Evolutionary conservation across 1,140 invertebrate species (phyloP).

Genomic region (Dryas iulia): DNA sequence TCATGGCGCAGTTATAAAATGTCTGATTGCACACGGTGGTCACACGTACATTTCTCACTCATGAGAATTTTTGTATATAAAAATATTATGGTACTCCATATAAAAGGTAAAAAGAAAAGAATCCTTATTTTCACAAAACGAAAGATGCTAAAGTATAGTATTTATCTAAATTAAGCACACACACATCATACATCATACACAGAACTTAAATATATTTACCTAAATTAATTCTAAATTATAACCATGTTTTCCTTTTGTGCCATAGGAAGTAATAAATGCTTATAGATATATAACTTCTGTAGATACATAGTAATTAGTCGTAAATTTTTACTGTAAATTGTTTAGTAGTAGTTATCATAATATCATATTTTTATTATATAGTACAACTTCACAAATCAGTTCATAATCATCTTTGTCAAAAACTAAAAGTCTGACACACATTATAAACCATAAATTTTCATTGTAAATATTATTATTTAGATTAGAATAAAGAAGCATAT

Average conservation of each 20-base stretch:
- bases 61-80: too few relatives aligned
- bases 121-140: too few relatives aligned
- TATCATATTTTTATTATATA: not conserved
- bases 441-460: not conserved
- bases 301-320: conserved; percentile 10
- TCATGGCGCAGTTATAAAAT: too few relatives aligned
- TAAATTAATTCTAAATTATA: not conserved
- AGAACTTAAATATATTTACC: not conserved
- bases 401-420: too few relatives aligned
- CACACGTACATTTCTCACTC: too few relatives aligned
- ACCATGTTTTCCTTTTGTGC: conserved; percentile 12
- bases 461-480: conserved; percentile 2
- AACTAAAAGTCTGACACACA: not conserved
- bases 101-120: too few relatives aligned
- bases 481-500: conserved; percentile 19
- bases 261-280: conserved; percentile 14
- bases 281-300: not conserved
- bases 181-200: too few relatives aligned
- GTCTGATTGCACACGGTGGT: too few relatives aligned
- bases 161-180: too few relatives aligned
- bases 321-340: not conserved
- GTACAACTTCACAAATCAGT: not conserved
- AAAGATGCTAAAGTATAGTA: too few relatives aligned
- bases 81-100: too few relatives aligned
- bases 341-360: conserved; percentile 7